phyloP scores from a whole-genome alignment of 2,888 invertebrate genomes.

The Tenodera sinensis region DNA sequence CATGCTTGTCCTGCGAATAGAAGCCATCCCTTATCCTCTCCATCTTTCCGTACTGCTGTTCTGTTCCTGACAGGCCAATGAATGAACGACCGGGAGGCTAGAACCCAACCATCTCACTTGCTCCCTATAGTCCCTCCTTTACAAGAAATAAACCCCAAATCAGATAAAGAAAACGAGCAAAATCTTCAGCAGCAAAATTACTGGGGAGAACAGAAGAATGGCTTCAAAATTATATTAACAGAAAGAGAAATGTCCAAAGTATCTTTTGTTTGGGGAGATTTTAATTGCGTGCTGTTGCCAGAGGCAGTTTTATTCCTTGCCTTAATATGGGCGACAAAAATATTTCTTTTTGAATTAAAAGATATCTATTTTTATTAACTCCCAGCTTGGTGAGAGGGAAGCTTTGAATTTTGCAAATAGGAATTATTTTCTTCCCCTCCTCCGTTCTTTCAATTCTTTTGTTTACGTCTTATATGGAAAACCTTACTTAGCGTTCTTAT shows the following conservation, averaged over 20 bases:
- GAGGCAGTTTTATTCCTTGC: neutral
- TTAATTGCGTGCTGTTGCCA: neutral
- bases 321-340: too few species aligned
- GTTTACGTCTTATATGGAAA: too few species aligned
- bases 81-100: conserved; percentile 9
- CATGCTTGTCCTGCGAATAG: neutral
- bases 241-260: neutral
- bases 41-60: neutral
- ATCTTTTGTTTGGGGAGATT: neutral
- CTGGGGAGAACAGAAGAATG: neutral
- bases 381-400: too few species aligned
- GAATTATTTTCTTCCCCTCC: too few species aligned
- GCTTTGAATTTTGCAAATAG: too few species aligned
- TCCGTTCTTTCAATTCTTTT: too few species aligned
- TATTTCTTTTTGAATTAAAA: too few species aligned
- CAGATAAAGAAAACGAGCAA: neutral
- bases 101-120: neutral
- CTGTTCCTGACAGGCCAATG: conserved; percentile 22
- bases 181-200: neutral
- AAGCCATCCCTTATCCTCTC: neutral
- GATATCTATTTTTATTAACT: too few species aligned
- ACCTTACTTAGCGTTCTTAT: too few species aligned
- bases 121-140: neutral
- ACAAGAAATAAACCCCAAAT: neutral
- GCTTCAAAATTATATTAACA: neutral